Percentiles rank a stretch among this genome's conserved stretches.
Conservation (phyloP, 37 sponge, comb jelly and placozoan species). For the Agelas oroides region DNA sequence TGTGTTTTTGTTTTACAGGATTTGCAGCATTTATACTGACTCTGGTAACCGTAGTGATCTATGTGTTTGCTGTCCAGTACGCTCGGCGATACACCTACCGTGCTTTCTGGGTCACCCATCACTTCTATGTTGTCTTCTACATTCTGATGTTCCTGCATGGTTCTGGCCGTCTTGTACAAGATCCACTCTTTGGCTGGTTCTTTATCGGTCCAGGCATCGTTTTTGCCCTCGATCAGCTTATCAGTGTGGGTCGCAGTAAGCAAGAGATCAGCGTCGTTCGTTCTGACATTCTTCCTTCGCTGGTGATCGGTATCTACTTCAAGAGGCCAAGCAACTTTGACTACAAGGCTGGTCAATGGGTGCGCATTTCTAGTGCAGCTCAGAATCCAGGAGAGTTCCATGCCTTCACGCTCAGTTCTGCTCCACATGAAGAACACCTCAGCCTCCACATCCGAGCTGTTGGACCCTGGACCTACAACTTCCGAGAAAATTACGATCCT, state of each 20-base stretch:
- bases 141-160: conserved; percentile 96
- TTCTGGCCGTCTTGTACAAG: conserved; percentile 94
- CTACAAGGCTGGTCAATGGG: conserved; percentile 97
- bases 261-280: conserved; percentile 83
- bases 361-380: conserved; percentile 82
- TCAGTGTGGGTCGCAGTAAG: conserved; percentile 87
- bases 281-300: conserved; percentile 92
- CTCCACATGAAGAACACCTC: conserved; percentile 94
- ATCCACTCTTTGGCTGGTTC: conserved; percentile 96
- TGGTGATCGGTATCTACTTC: conserved; percentile 91
- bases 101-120: conserved; percentile 97
- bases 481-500: conserved; percentile 82
- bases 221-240: conserved; percentile 86
- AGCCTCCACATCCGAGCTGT: conserved; percentile 95
- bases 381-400: conserved; percentile 95
- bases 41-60: conserved; percentile 79
- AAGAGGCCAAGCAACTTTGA: conserved; percentile 91
- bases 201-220: conserved; percentile 92
- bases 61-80: conserved; percentile 93
- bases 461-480: conserved; percentile 98
- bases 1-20: conserved; percentile 29
- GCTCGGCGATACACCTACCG: conserved; percentile 90
- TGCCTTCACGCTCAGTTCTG: conserved; percentile 97
- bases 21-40: conserved; percentile 85
- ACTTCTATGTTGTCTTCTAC: conserved; percentile 89